Conservation (phyloP, 2,797 vertebrate species). For the Eidolon dupreanum region DNA sequence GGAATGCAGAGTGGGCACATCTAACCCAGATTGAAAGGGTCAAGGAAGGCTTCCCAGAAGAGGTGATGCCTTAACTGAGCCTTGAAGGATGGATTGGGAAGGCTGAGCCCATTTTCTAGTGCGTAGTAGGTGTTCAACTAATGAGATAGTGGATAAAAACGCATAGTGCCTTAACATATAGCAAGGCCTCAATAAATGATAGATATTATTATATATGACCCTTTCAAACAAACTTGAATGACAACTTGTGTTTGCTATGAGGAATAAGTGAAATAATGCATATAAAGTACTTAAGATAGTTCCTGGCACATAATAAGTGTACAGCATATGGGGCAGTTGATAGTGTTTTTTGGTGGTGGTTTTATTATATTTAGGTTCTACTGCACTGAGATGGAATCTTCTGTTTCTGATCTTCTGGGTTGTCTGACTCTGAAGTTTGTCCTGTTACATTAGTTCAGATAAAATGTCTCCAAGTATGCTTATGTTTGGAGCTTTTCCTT, state of each 20-base stretch:
- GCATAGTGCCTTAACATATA: constrained; percentile 13
- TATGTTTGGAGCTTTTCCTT: constrained; percentile 27
- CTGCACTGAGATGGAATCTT: background rate
- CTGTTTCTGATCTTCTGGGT: background rate
- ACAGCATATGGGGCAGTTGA: background rate
- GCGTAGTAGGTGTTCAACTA: background rate
- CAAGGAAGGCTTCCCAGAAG: constrained; percentile 19
- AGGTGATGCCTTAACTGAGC: background rate
- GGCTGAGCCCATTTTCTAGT: background rate
- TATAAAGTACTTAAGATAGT: constrained; percentile 15
- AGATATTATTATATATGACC: background rate
- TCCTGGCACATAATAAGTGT: background rate
- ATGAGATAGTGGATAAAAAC: background rate
- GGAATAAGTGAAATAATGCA: constrained; percentile 1
- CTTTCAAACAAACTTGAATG: constrained; percentile 1
- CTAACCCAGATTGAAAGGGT: background rate
- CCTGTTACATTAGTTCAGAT: constrained; percentile 15
- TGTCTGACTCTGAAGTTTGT: constrained; percentile 13
- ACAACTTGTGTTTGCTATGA: background rate
- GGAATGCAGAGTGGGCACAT: background rate
- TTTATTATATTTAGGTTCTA: constrained; percentile 27
- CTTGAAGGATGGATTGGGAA: background rate
- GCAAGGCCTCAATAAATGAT: background rate
- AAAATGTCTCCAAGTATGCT: background rate
- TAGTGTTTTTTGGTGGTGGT: background rate